Base-by-base conservation (phyloP, 2,797 vertebrate species). In the Eulemur coronatus region DNA sequence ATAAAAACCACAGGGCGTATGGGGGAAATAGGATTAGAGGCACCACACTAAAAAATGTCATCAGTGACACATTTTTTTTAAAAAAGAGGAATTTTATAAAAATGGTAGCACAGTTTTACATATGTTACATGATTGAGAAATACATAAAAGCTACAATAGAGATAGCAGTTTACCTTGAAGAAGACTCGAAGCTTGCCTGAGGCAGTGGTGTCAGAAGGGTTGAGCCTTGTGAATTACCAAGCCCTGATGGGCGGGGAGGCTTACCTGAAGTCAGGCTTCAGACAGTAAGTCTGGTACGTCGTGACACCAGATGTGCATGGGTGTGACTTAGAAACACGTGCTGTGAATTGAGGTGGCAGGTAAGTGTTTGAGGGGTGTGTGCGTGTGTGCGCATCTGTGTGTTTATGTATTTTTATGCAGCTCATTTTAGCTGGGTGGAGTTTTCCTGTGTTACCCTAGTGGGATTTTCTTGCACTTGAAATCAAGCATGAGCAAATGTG, bases 401-500 rank as follows among this genome's bases (percentile, higher is more conserved):
- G 2, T 24, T 7, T 69, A 1, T 33, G 12, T 63, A 38, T 89
- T 57, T 43, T 33, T 50, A 2, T 26, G 35, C 35, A 30, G 63
- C n/a, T 79, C 7, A 22, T 69, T 46, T 75, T 3, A 9, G 48
- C 20, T 43, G 38, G n/a, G 67, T 89, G 61, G n/a, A 46, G 30
- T 75, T 91, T 78, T 90, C 57, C 50, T 73, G 26, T n/a, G 70
- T 30, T 78, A 67, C 20, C 15, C 55, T 84, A 75, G 46, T 92
- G 22, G 12, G 28, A 12, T 50, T 72, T 43, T 94, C 85, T 63
- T 61, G n/a, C 70, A 73, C 48, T 69, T 48, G 48, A 91, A 94
- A 81, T 93, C 35, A 59, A 91, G 46, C 46, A 8, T 86, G 55
- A 50, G 20, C 12, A 84, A 89, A 78, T 46, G 33, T 84, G 50